A percentile compares a stretch with the other conserved stretches of the same genome.
Conservation (phyloP, 2,797 vertebrate genomes). For the Eospalax fontanierii region DNA sequence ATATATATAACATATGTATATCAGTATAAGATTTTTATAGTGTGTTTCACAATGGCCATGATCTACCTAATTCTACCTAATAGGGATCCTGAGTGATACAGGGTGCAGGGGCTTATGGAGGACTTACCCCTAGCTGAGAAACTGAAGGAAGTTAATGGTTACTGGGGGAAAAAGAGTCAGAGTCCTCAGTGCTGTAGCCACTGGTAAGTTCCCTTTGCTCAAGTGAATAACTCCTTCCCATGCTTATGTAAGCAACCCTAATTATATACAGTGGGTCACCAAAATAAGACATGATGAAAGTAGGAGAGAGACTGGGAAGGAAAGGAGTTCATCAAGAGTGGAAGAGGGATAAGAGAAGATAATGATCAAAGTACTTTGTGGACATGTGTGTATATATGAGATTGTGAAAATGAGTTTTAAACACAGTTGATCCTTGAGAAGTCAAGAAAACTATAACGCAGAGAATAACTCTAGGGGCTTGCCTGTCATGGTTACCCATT, state of each 20-base stretch:
- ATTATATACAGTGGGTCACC: background rate
- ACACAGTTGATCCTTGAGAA: background rate
- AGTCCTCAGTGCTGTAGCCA: background rate
- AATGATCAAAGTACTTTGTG: background rate
- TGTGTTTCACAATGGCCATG: background rate
- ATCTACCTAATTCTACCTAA: background rate
- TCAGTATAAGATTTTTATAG: background rate
- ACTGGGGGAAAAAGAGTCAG: background rate
- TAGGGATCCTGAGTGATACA: background rate
- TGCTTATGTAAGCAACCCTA: too few relatives aligned
- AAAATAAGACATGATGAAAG: too few relatives aligned
- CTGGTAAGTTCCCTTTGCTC: background rate
- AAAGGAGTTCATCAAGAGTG: accelerated
- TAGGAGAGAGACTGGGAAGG: background rate
- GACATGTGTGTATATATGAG: background rate
- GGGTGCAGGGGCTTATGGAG: background rate
- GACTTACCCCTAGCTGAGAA: too few relatives aligned
- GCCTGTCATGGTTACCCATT: background rate
- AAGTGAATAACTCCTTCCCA: background rate
- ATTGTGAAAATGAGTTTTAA: background rate
- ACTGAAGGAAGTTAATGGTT: background rate
- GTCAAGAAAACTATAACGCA: background rate
- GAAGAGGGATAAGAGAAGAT: background rate
- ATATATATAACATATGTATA: too few relatives aligned
- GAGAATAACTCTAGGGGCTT: background rate